Evolutionary conservation across 53 echinoderm and acorn worm genomes (phyloP), one percentile per base, ranked within the genome.

Genomic region (Holothuria leucospilota): DNA sequence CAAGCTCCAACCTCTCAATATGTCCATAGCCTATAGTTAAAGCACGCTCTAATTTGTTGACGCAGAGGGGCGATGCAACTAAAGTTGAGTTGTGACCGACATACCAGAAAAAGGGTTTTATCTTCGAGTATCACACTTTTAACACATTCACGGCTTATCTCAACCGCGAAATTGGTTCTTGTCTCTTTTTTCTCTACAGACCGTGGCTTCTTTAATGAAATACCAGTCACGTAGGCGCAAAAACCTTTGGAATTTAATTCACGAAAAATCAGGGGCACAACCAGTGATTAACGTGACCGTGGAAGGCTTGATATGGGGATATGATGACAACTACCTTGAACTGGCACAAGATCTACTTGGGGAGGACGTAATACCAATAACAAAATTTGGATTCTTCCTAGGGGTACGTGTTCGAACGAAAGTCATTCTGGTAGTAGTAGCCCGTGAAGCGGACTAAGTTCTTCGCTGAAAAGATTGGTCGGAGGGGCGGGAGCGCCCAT

Each of bases 301-400:
- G 6, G 77, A 82, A 10, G 96, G 85, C 16, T 34, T 96, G 5
- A 18, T 96, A 21, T 94, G 86, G 89, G 96, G 96, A 20, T 96
- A 96, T 75, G 74, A 88, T 2, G 94, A 96, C 59, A 82, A 63
- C 21, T 78, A 94, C 70, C 86, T 91, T 4, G 70, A 90, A 77
- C 79, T 88, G 15, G 92, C 92, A 24, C 89, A 90, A 13, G 38
- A 73, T 10, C 13, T 92, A 5, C 14, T 69, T n/a, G 90, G 61
- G 12, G 82, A 89, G 25, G 62, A 82, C 2, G 29, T 88, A 1
- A 87, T 92, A 7, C 96, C 94, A 9, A 75, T 38, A n/a, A 71
- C 92, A 8, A 58, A 84, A 10, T 94, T 96, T 89, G 96, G 96
- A 39, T 24, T 96, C n/a, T 84, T 96, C 29, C 46, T 90, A 39